A percentile compares a stretch with the other conserved stretches of the same genome.
Conservation (phyloP, 2,888 invertebrate species). For the Lochmaea crataegi region DNA sequence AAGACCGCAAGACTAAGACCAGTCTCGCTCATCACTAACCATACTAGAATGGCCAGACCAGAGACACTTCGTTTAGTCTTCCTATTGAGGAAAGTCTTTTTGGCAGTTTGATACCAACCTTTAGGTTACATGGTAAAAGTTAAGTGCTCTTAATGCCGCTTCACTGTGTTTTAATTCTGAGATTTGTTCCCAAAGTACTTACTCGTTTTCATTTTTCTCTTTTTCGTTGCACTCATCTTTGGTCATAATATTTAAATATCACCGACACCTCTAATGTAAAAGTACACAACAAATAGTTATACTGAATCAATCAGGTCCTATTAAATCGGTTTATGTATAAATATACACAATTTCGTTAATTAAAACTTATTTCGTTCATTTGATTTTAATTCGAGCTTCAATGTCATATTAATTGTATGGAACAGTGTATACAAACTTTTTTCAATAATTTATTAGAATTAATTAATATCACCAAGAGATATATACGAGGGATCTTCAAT, state of each 20-base stretch:
- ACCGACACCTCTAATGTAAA: neutral
- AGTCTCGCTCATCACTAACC: no score
- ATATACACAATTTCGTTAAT: neutral
- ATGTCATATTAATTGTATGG: neutral
- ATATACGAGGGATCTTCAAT: no score
- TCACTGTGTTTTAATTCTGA: no score
- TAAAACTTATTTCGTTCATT: neutral
- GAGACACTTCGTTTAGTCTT: no score
- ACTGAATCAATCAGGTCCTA: neutral
- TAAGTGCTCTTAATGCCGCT: no score
- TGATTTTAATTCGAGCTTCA: neutral
- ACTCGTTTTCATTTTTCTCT: neutral
- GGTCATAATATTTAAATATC: neutral
- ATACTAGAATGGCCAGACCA: no score
- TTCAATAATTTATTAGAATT: neutral
- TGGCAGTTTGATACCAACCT: no score
- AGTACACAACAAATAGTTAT: neutral
- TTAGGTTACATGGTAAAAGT: no score
- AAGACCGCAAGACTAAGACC: no score
- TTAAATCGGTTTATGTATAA: neutral
- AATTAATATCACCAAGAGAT: no score
- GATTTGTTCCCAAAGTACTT: neutral
- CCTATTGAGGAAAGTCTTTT: no score
- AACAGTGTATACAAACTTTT: neutral
- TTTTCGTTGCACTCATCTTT: neutral